phyloP scores from a whole-genome alignment of 2,113 vertebrate genomes.

The Peromyscus polionotus region DNA sequence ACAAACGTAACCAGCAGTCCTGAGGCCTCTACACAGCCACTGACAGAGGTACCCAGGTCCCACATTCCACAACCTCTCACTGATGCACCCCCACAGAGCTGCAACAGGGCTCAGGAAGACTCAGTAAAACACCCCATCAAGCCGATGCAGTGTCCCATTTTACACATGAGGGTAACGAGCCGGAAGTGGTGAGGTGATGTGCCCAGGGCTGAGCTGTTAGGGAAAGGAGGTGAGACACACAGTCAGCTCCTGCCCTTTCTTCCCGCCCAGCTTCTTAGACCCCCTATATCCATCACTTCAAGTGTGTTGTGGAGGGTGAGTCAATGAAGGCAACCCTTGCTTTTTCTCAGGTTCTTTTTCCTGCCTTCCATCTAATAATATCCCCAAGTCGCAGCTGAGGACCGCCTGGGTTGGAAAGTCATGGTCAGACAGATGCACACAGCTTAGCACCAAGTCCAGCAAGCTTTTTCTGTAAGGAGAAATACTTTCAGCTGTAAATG shows the following conservation, averaged over 20 bases:
- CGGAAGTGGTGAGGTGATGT: neutral
- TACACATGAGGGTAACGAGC: neutral
- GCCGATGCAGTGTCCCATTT: neutral
- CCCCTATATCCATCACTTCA: no score
- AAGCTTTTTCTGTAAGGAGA: neutral
- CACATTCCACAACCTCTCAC: rapidly evolving
- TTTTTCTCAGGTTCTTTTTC: neutral
- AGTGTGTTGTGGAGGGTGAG: neutral
- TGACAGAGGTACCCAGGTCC: neutral
- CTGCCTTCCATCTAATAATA: neutral
- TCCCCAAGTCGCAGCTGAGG: neutral
- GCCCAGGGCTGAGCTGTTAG: neutral
- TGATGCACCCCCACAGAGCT: slow-evolving; percentile 20
- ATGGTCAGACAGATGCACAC: neutral
- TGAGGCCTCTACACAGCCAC: neutral
- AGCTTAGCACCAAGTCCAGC: neutral
- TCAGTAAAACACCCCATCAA: neutral
- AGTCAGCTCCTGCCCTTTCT: neutral
- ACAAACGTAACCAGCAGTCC: neutral
- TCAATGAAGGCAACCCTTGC: neutral
- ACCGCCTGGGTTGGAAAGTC: neutral
- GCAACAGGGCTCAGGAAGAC: neutral
- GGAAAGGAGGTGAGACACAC: neutral
- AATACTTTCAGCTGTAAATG: no score
- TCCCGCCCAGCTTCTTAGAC: neutral